These are phyloP conservation scores for Plebejus melissa DNA, from an alignment of 2,888 invertebrate genomes.

Conservation along the genomic window DNA sequence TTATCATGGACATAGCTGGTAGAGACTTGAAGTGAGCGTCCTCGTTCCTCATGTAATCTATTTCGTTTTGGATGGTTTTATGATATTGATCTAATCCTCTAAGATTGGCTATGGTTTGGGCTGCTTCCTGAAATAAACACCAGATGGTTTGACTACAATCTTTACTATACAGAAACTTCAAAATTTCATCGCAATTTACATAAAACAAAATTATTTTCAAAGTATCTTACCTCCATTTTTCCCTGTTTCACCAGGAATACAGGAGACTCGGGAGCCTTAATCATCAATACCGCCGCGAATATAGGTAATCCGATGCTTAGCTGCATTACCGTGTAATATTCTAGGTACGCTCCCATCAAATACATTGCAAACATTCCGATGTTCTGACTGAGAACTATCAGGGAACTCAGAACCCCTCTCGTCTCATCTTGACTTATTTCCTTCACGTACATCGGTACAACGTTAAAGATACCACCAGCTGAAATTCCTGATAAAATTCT, in stretches of 20 bases:
- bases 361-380: constrained; percentile 33
- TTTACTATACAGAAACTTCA: background rate
- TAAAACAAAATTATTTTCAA: too few species aligned
- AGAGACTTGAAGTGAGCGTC: constrained; percentile 45
- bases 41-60: constrained; percentile 48
- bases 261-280: constrained; percentile 26
- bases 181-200: background rate
- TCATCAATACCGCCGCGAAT: constrained; percentile 15
- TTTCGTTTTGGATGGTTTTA: constrained; percentile 46
- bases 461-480: constrained; percentile 29
- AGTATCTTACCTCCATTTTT: constrained; percentile 26
- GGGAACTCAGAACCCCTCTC: constrained; percentile 30
- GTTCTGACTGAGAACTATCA: constrained; percentile 29
- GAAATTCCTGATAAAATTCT: constrained; percentile 18
- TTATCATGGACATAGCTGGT: constrained; percentile 44
- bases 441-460: constrained; percentile 30
- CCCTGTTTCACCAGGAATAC: constrained; percentile 29
- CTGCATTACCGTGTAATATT: constrained; percentile 25
- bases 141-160: background rate
- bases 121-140: constrained; percentile 32
- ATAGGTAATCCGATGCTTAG: constrained; percentile 16
- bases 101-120: constrained; percentile 45
- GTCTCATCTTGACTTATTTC: constrained; percentile 33
- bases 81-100: constrained; percentile 46
- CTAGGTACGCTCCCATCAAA: constrained; percentile 30